Evolutionary conservation across 2,113 vertebrate genomes (phyloP).

Genomic region (Ariopsis seemanni): DNA sequence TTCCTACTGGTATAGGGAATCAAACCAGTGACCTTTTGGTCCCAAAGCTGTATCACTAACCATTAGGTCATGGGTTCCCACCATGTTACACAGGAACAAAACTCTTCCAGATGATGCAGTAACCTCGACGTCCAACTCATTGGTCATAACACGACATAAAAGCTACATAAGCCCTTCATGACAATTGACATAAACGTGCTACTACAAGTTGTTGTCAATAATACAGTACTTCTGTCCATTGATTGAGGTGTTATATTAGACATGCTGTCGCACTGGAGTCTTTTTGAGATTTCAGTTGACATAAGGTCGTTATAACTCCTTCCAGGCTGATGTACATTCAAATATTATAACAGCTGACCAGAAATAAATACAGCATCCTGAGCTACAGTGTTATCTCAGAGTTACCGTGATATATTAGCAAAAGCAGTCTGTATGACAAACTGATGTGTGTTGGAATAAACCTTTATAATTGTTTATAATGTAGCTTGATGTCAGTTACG

Average conservation of each 20-base stretch:
- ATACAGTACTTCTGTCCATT: neutral
- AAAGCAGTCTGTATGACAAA: neutral
- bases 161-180: neutral
- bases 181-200: neutral
- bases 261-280: neutral
- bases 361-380: neutral
- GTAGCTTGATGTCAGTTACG: neutral
- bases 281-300: neutral
- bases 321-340: neutral
- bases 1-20: no score
- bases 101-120: slow-evolving; percentile 2
- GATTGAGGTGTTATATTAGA: neutral
- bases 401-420: neutral
- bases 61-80: no score
- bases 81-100: neutral
- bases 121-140: neutral
- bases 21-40: no score
- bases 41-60: no score
- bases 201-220: neutral
- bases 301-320: neutral
- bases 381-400: neutral
- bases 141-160: neutral
- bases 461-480: neutral
- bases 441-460: neutral
- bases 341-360: neutral